Base-by-base conservation (phyloP, 1,140 invertebrate species). In the Leptopilina boulardi region DNA sequence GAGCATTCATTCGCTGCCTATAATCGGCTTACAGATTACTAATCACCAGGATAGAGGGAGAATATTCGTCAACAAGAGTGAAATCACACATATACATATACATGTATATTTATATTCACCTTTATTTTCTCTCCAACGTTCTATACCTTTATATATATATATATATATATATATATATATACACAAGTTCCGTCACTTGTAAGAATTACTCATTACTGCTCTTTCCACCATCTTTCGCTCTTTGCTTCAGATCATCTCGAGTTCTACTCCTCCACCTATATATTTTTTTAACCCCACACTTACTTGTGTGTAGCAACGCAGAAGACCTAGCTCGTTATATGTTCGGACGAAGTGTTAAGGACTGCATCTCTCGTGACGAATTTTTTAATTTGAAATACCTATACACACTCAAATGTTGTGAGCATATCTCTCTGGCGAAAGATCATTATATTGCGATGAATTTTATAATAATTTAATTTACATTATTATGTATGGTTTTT, bases 1-100 rank as follows among this genome's bases (percentile, higher is more conserved):
- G 72, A 75, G 79, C 76, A 81, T 81, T 83, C 80, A 81, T 71
- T 78, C 66, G 78, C 71, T 80, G 15, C 80, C 77, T 82, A 78
- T 82, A 81, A 83, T 80, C 82, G 78, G 82, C 78, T 83, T 82
- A 83, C 82, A 77, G 80, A 83, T 82, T 80, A 80, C 80, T 83
- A 83, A 81, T 82, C 82, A 82, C 72, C 80, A 82, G 75, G 73
- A 79, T 75, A 82, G 80, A 82, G 82, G 77, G 75, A 80, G 80
- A 78, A 80, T n/a, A 66, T 66, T 23, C n/a, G 59, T 26, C 59
- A 30, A 66, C 59, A 30, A n/a, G 23, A 66, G 3, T 4, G 11
- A n/a, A 8, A 23, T 66, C 26, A 30, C 26, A 30, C 11, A 19
- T 66, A 38, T 9, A 38, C 8, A 1, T 30, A 3, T 30, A 30